phyloP scores from a whole-genome alignment of 2,113 vertebrate genomes.

The Sisor rabdophorus region DNA sequence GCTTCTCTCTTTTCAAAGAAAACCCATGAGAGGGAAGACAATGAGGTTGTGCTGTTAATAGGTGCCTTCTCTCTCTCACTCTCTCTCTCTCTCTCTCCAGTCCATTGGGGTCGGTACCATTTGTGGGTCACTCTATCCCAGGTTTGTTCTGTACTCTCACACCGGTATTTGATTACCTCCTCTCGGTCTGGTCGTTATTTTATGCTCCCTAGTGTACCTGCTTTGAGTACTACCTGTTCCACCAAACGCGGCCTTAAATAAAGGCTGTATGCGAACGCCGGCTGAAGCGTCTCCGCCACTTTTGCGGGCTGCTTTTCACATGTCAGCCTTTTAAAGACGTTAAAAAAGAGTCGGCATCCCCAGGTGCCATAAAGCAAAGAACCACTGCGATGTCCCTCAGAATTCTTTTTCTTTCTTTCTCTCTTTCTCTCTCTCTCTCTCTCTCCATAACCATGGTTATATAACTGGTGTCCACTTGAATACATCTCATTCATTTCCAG shows the following conservation, averaged over 20 bases:
- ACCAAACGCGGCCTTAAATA: not conserved
- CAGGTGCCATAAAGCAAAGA: too few species aligned
- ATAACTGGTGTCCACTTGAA: slow-evolving; percentile 66
- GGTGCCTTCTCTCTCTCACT: slow-evolving; percentile 32
- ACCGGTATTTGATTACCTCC: slow-evolving; percentile 35
- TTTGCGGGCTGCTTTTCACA: not conserved
- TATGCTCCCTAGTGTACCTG: not conserved
- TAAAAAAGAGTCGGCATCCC: not conserved
- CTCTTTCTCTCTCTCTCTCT: not conserved
- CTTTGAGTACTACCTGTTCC: not conserved
- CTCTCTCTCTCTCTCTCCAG: slow-evolving; percentile 4
- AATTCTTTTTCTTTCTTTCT: not conserved
- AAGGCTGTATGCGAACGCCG: not conserved
- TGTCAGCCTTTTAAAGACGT: not conserved
- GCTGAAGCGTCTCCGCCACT: not conserved
- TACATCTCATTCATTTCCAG: slow-evolving; percentile 52
- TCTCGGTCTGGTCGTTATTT: not conserved
- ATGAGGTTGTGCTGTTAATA: slow-evolving; percentile 63
- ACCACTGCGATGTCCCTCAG: too few species aligned
- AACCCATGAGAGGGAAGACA: slow-evolving; percentile 59
- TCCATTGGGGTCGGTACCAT: slow-evolving; percentile 16
- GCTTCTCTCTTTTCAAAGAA: slow-evolving; percentile 61
- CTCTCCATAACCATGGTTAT: slow-evolving; percentile 55
- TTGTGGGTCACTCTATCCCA: slow-evolving; percentile 9
- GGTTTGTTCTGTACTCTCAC: not conserved